These are phyloP conservation scores for Montifringilla adamsi DNA, from an alignment of 2,113 vertebrate species.

Conservation along the genomic window DNA sequence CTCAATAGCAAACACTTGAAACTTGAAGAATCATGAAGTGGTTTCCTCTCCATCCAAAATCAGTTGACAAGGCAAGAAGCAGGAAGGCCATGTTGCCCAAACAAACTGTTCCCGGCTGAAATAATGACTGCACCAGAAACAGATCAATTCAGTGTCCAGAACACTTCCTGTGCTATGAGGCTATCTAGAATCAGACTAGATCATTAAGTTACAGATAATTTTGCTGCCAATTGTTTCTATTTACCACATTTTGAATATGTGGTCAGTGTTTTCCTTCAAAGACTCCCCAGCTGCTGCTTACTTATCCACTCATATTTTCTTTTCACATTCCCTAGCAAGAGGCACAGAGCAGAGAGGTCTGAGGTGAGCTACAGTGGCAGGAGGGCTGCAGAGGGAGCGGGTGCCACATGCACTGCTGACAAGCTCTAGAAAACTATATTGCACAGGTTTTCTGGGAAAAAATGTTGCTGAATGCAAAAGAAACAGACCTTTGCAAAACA, in stretches of 20 bases:
- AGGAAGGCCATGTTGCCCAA: not conserved
- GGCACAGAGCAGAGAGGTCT: not conserved
- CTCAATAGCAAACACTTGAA: not conserved
- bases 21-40: not conserved
- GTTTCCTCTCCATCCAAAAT: not conserved
- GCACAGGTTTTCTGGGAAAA: not conserved
- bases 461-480: not conserved
- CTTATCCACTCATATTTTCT: not conserved
- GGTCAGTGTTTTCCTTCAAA: not conserved
- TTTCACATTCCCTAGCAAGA: constrained; percentile 8
- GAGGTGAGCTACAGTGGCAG: not conserved
- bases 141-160: not conserved
- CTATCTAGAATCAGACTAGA: not conserved
- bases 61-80: not conserved
- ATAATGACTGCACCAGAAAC: not conserved
- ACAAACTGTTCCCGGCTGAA: constrained; percentile 6
- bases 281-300: constrained; percentile 5
- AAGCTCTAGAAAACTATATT: constrained; percentile 2
- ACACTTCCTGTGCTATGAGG: not conserved
- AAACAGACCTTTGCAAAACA: constrained; percentile 28
- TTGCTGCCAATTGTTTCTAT: constrained; percentile 22
- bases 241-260: not conserved
- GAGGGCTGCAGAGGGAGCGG: not conserved
- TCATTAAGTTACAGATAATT: not conserved
- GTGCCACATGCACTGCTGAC: not conserved